Conservation (phyloP, 2,888 invertebrate species). For the Lydus trimaculatus region DNA sequence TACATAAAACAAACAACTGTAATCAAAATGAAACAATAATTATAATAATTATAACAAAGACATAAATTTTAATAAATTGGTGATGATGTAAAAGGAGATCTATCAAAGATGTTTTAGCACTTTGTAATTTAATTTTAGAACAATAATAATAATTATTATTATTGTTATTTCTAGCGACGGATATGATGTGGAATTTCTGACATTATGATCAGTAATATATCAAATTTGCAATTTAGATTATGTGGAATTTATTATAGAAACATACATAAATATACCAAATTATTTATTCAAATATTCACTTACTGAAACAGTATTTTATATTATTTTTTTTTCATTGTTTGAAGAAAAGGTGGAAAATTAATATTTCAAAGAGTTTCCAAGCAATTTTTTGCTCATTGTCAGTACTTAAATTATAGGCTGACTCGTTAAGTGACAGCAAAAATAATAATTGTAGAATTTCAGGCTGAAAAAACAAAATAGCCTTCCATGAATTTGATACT, state of each 20-base stretch:
- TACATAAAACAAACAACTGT: background rate
- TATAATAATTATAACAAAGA: background rate
- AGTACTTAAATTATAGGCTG: too few relatives aligned
- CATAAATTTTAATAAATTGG: background rate
- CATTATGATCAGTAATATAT: background rate
- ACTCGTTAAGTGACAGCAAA: too few relatives aligned
- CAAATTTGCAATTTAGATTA: conserved; percentile 3
- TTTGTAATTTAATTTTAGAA: background rate
- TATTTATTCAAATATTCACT: conserved; percentile 3
- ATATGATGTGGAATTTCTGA: background rate
- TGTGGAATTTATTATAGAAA: background rate
- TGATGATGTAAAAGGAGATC: background rate
- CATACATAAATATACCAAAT: background rate
- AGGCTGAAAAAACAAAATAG: too few relatives aligned
- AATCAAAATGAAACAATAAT: background rate
- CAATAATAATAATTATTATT: background rate
- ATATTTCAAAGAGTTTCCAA: too few relatives aligned
- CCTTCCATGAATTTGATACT: too few relatives aligned
- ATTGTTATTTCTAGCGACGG: background rate
- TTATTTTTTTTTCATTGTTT: background rate
- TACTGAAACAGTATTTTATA: background rate
- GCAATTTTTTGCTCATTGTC: too few relatives aligned
- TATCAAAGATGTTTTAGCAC: background rate
- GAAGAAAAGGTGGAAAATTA: background rate
- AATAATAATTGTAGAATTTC: too few relatives aligned